Percentiles rank a stretch among this genome's conserved stretches.
These are phyloP conservation scores for Acanthiza pusilla DNA, from an alignment of 2,797 vertebrate species.

Conservation along the genomic window DNA sequence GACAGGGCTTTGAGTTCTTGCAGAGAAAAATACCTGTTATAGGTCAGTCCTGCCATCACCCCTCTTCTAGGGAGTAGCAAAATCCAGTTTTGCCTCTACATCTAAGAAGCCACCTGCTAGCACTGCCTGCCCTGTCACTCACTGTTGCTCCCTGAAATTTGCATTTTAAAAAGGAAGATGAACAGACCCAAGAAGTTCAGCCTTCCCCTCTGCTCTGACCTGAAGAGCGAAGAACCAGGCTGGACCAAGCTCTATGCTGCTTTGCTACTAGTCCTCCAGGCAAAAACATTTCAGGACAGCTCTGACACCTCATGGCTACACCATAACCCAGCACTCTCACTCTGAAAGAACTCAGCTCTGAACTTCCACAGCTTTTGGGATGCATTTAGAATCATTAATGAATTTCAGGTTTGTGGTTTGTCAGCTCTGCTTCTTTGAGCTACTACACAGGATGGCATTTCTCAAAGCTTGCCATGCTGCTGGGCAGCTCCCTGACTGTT, in stretches of 20 bases:
- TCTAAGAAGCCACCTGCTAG: background rate
- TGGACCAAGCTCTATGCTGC: background rate
- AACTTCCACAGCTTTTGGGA: background rate
- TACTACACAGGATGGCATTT: background rate
- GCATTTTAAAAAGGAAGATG: accelerated
- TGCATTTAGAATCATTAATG: background rate
- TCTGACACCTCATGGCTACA: background rate
- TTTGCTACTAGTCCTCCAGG: background rate
- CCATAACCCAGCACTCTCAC: accelerated
- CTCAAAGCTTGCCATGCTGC: background rate
- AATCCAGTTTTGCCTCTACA: background rate
- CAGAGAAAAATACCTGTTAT: background rate
- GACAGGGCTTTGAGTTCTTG: background rate
- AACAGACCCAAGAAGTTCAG: background rate
- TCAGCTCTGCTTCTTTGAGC: background rate
- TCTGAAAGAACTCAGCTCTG: background rate
- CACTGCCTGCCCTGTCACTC: background rate
- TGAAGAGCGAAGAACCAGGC: background rate
- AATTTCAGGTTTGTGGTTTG: background rate
- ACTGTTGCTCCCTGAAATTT: background rate
- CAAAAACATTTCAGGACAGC: background rate
- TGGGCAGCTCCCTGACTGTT: background rate
- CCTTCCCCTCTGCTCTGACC: background rate
- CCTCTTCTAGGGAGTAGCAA: background rate
- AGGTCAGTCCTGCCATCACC: background rate